Base-by-base conservation (phyloP, 2,113 vertebrate genomes). In the Boulengeromyrus knoepffleri region DNA sequence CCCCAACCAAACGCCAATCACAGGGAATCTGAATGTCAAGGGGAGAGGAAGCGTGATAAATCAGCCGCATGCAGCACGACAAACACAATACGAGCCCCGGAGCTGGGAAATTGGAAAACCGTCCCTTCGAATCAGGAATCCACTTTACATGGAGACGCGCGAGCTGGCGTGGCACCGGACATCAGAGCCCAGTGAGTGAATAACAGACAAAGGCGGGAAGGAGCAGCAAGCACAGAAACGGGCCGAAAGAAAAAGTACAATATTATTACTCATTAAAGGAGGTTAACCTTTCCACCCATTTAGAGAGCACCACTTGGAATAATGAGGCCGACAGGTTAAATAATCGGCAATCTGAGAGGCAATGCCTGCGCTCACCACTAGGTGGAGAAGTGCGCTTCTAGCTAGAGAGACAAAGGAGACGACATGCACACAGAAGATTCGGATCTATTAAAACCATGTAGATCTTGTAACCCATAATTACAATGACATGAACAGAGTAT, bases 221-320 rank as follows among this genome's bases (percentile, higher is more conserved):
- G 83, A 45, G 17, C 6, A 50, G 52, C 36, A 89, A 39, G 53
- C 12, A 5, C 39, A 46, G 17, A 88, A 47, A 88, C 12, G 15
- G 17, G 74, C 27, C 24, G 13, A 31, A 47, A 90, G 62, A 84
- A 83, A 84, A 84, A 90, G 86, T 24, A 88, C 24, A 88, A 49
- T 88, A 83, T 90, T 88, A 90, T 90, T 24, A 84, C 90, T 87
- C 90, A 90, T 90, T 88, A 90, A 90, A 88, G 39, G 58, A 88
- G 88, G 90, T 88, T 88, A 88, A 90, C 87, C 90, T 90, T 50
- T 62, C 45, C 66, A 45, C 86, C 70, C 42, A 53, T 46, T 88
- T 53, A 83, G 47, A 90, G 74, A 36, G 87, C 39, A 1, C 70
- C 39, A 88, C 56, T 39, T 62, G 84, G 56, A 87, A 87, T 87